Conservation (phyloP, 2,888 invertebrate species). For the Endomychus coccineus region DNA sequence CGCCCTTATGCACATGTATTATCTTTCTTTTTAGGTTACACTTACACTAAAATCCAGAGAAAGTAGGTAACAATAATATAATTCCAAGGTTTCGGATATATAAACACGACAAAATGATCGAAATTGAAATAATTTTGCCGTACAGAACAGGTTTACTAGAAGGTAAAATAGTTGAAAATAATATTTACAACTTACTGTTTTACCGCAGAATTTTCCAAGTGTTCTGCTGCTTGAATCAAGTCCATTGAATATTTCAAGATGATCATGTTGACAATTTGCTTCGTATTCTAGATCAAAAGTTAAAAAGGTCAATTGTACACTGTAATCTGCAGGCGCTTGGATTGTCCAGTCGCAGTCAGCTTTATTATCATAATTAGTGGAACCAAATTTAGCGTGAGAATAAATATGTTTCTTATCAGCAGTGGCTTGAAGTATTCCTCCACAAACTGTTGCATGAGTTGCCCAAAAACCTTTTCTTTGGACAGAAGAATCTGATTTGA, state of each 20-base stretch:
- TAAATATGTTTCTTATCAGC: constrained; percentile 79
- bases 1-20: no score
- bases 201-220: constrained; percentile 82
- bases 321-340: constrained; percentile 72
- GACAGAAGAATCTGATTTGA: constrained; percentile 92
- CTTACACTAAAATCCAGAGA: no score
- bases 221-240: constrained; percentile 72
- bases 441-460: constrained; percentile 90
- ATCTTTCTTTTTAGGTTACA: no score
- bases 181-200: constrained; percentile 24
- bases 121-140: no score
- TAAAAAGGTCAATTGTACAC: constrained; percentile 77
- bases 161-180: background rate
- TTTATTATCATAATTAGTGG: constrained; percentile 79
- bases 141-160: no score
- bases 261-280: constrained; percentile 88
- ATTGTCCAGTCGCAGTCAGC: constrained; percentile 96
- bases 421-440: constrained; percentile 80
- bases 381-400: constrained; percentile 91
- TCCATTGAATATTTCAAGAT: constrained; percentile 88
- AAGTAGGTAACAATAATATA: no score
- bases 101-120: no score
- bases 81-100: no score
- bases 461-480: constrained; percentile 92
- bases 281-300: constrained; percentile 89